phyloP scores from a whole-genome alignment of 2,888 invertebrate genomes.

The Rhorus exstirpatorius region DNA sequence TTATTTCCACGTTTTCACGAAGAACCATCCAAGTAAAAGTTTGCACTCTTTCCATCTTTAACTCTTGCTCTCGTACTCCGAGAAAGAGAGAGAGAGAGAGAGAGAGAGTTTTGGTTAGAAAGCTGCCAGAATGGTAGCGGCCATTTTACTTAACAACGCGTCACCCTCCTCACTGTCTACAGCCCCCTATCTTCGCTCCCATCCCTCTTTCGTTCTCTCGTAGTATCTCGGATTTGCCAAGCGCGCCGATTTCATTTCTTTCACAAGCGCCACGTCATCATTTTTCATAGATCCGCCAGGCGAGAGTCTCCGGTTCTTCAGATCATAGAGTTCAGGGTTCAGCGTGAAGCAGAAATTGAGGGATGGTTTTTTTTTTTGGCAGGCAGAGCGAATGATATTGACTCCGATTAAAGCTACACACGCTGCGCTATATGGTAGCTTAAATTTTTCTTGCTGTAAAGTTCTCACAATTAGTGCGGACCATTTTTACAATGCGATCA shows the following conservation, averaged over 20 bases:
- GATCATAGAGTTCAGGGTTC: slow-evolving; percentile 28
- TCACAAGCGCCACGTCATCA: slow-evolving; percentile 84
- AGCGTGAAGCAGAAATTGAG: slow-evolving; percentile 22
- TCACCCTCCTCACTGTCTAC: slow-evolving; percentile 13
- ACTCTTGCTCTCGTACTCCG: slow-evolving; percentile 15
- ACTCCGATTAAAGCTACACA: neutral
- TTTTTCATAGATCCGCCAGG: slow-evolving; percentile 82
- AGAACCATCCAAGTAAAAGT: slow-evolving; percentile 45
- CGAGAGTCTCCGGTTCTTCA: slow-evolving; percentile 14
- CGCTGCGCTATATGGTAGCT: too few relatives aligned
- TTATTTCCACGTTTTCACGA: slow-evolving; percentile 41
- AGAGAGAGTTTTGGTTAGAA: slow-evolving; percentile 15
- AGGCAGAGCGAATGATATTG: neutral
- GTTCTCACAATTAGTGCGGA: too few relatives aligned
- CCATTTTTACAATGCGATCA: neutral
- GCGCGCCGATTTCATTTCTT: slow-evolving; percentile 84
- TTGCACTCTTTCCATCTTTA: slow-evolving; percentile 36
- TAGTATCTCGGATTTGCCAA: slow-evolving; percentile 55
- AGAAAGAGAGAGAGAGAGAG: slow-evolving; percentile 13
- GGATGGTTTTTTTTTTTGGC: slow-evolving; percentile 58
- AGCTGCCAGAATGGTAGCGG: neutral
- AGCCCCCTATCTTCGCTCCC: slow-evolving; percentile 46
- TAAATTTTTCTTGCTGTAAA: too few relatives aligned
- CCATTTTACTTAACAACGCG: slow-evolving; percentile 29
- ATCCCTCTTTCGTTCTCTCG: slow-evolving; percentile 60